These are phyloP conservation scores for Mimachlamys varia DNA, from an alignment of 2,888 invertebrate species.

Conservation along the genomic window DNA sequence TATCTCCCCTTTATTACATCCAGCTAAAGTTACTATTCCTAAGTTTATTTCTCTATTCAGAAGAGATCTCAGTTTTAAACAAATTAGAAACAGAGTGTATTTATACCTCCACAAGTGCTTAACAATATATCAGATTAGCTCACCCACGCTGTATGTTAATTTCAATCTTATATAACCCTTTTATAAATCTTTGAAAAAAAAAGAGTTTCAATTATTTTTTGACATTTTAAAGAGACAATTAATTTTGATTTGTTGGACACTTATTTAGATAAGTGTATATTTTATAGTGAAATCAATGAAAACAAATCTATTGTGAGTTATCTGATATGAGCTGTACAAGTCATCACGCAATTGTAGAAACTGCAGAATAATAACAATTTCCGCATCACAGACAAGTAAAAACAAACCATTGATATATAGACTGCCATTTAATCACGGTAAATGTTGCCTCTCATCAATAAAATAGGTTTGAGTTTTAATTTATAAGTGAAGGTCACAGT, in stretches of 20 bases:
- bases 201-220: not conserved
- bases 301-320: not conserved
- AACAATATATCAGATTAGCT: not conserved
- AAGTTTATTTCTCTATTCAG: too few species aligned
- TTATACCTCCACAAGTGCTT: not conserved
- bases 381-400: too few species aligned
- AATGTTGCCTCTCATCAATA: too few species aligned
- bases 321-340: not conserved
- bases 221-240: slow-evolving; percentile 16
- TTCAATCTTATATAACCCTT: not conserved
- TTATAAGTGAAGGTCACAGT: too few species aligned
- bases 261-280: not conserved
- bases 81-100: not conserved
- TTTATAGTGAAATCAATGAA: not conserved
- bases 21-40: too few species aligned
- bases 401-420: too few species aligned
- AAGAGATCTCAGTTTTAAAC: not conserved
- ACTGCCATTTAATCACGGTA: too few species aligned
- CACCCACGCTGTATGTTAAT: not conserved
- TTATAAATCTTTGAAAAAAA: not conserved
- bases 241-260: not conserved
- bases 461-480: too few species aligned
- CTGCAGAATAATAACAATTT: not conserved
- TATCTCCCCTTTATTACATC: not conserved
- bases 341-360: not conserved